Evolutionary conservation across 2,797 vertebrate genomes (phyloP).

Genomic region (Ambastaia sidthimunki): DNA sequence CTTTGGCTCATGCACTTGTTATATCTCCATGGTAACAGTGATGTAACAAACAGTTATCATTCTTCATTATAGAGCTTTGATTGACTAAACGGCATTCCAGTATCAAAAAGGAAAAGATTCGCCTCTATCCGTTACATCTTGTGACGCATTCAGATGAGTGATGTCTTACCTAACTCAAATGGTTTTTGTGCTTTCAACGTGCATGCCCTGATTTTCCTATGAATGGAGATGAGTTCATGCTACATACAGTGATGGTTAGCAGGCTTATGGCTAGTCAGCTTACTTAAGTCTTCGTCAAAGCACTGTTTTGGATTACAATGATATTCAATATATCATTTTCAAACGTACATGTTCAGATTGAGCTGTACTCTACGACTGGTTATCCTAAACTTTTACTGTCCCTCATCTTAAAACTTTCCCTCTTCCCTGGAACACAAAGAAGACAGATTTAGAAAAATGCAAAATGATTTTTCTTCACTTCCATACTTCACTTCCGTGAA

Average conservation of each 20-base stretch:
- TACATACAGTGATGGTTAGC: slow-evolving; percentile 33
- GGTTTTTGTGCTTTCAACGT: slow-evolving; percentile 75
- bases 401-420: background rate
- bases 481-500: too few species aligned
- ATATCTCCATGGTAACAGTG: slow-evolving; percentile 59
- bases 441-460: too few species aligned
- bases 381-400: background rate
- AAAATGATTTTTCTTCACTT: too few species aligned
- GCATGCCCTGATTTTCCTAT: slow-evolving; percentile 74
- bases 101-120: slow-evolving; percentile 22
- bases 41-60: slow-evolving; percentile 27
- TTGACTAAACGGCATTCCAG: slow-evolving; percentile 32
- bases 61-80: slow-evolving; percentile 16
- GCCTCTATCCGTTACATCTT: background rate
- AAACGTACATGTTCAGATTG: background rate
- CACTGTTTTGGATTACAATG: background rate
- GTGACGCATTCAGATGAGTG: slow-evolving; percentile 1
- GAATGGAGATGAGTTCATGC: slow-evolving; percentile 56
- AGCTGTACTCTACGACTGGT: background rate
- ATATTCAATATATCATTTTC: background rate
- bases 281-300: background rate
- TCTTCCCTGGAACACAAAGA: background rate
- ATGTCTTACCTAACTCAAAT: background rate
- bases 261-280: slow-evolving; percentile 25
- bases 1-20: slow-evolving; percentile 72